These are phyloP conservation scores for Scomber colias DNA, from an alignment of 2,113 vertebrate species.

Conservation along the genomic window DNA sequence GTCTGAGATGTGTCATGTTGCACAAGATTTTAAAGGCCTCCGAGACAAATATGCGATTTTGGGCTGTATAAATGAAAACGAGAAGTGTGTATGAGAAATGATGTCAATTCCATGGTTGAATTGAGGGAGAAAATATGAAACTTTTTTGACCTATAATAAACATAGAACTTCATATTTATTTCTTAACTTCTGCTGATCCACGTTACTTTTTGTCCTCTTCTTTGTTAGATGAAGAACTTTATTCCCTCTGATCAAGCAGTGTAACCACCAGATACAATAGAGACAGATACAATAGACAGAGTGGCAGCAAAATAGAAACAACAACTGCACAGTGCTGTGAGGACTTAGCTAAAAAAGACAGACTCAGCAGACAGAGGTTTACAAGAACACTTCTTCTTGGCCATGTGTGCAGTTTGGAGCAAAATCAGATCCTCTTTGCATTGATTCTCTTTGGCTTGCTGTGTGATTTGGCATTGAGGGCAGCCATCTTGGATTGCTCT, in stretches of 20 bases:
- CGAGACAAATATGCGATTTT: not conserved
- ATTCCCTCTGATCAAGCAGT: too few species aligned
- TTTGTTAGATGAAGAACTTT: too few species aligned
- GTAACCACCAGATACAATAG: too few species aligned
- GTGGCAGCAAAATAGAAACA: too few species aligned
- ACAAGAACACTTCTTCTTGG: not conserved
- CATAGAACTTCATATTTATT: too few species aligned
- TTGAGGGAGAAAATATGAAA: not conserved
- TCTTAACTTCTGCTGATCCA: too few species aligned
- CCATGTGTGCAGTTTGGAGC: not conserved
- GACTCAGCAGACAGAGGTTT: not conserved
- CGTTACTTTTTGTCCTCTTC: too few species aligned
- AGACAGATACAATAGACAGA: too few species aligned
- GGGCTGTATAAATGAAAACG: too few species aligned
- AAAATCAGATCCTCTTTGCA: not conserved
- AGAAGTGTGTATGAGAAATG: not conserved
- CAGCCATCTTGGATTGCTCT: slow-evolving; percentile 70
- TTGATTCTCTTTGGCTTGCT: slow-evolving; percentile 5
- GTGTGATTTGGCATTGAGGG: slow-evolving; percentile 7
- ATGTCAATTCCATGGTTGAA: not conserved
- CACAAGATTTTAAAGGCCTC: too few species aligned
- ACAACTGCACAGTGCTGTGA: not conserved
- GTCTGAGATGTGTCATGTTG: too few species aligned
- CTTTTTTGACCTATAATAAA: not conserved
- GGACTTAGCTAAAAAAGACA: not conserved